A percentile compares a stretch with the other conserved stretches of the same genome.
Evolutionary conservation across 1,140 invertebrate genomes (phyloP).

Genomic region (Anastatus disparis): DNA sequence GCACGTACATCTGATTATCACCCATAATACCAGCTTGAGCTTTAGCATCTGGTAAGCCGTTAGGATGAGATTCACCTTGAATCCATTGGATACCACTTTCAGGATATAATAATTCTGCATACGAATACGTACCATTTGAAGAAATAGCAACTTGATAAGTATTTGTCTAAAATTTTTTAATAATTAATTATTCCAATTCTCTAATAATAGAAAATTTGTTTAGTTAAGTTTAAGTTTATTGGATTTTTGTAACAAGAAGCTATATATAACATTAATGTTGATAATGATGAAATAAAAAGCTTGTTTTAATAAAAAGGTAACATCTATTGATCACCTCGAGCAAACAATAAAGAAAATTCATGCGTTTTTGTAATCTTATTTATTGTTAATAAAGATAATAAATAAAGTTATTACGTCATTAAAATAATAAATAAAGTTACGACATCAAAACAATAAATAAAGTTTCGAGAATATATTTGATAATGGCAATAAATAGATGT

Average conservation of each 20-base stretch:
- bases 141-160: constrained; percentile 87
- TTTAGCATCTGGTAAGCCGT: constrained; percentile 82
- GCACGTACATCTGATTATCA: constrained; percentile 76
- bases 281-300: too few species aligned
- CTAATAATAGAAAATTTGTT: too few species aligned
- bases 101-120: constrained; percentile 86
- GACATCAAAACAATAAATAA: too few species aligned
- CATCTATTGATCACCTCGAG: too few species aligned
- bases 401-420: not conserved
- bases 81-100: constrained; percentile 92
- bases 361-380: too few species aligned
- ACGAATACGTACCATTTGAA: constrained; percentile 84
- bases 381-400: not conserved
- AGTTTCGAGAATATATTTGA: not conserved
- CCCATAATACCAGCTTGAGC: constrained; percentile 93
- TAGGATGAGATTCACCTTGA: constrained; percentile 74
- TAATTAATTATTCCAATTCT: too few species aligned
- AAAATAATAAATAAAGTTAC: not conserved
- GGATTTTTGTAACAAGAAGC: too few species aligned
- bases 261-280: too few species aligned
- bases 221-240: too few species aligned
- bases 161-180: constrained; percentile 73
- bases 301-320: too few species aligned
- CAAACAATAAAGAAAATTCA: too few species aligned
- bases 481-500: not conserved